Base-by-base conservation (phyloP, 2,113 vertebrate genomes). In the Psettodes erumei region DNA sequence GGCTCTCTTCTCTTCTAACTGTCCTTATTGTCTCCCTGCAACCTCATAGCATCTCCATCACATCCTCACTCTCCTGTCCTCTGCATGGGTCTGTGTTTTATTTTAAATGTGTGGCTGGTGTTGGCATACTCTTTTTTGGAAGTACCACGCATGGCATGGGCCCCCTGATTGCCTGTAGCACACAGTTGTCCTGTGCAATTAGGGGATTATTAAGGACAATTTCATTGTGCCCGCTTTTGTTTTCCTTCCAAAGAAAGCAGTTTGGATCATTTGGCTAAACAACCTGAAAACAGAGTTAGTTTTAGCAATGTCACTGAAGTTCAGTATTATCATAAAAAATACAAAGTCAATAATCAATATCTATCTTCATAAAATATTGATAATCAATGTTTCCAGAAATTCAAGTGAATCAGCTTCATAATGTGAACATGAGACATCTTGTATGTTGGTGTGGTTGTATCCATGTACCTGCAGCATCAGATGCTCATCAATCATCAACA, bases 1-100 rank as follows among this genome's bases (percentile, higher is more conserved):
- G 32, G 68, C 58, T 47, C 55, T 79, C 25, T 11, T 4, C 37
- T 63, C 64, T 48, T 71, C 43, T 60, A 15, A 37, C 51, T 30
- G 53, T 83, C 19, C 54, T 70, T 68, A 47, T 84, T 75, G 69
- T 71, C 56, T 71, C 0, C n/a, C 23, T 32, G 21, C 10, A 25
- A 62, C 71, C 71, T 71, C 18, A 50, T 66, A 65, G 53, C 51
- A 67, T 65, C 60, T 60, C 63, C 10, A 18, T 73, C 30, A 7
- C 71, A 48, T 50, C 18, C 37, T 50, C 19, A 23, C 6, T 53
- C 43, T 54, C 47, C n/a, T 54, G 50, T 65, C 40, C 40, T 30
- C 32, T 32, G 7, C 28, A 9, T 75, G 48, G 42, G 53, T 47
- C n/a, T 25, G 11, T 71, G 13, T 71, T 33, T 54, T 25, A 38